Evolutionary conservation across 2,888 invertebrate species (phyloP).

Genomic region (Scaptomyza tumidula): DNA sequence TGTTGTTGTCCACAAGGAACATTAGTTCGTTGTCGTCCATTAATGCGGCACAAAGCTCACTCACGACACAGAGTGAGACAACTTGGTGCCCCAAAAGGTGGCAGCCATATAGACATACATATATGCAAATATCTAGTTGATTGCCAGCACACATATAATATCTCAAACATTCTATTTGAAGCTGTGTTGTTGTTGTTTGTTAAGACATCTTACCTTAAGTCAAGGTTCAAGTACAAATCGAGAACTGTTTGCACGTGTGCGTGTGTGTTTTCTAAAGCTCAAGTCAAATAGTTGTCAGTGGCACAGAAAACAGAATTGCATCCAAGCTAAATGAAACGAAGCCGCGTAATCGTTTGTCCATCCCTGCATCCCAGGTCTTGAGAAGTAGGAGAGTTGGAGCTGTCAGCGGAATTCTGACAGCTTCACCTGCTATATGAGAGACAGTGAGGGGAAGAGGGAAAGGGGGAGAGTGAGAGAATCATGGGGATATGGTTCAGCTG

Average conservation of each 20-base stretch:
- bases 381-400: too few relatives aligned
- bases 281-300: slow-evolving; percentile 67
- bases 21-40: slow-evolving; percentile 71
- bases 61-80: slow-evolving; percentile 68
- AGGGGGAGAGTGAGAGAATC: not conserved
- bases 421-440: slow-evolving; percentile 2
- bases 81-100: slow-evolving; percentile 12
- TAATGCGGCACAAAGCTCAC: slow-evolving; percentile 63
- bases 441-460: not conserved
- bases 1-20: slow-evolving; percentile 34
- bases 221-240: too few relatives aligned
- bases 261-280: slow-evolving; percentile 42
- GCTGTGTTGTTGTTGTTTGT: slow-evolving; percentile 17
- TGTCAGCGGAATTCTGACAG: not conserved
- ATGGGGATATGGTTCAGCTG: slow-evolving; percentile 23
- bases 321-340: slow-evolving; percentile 67
- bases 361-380: too few relatives aligned
- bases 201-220: too few relatives aligned
- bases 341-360: slow-evolving; percentile 55
- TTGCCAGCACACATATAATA: slow-evolving; percentile 47
- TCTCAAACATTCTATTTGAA: slow-evolving; percentile 49
- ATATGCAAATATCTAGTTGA: slow-evolving; percentile 72
- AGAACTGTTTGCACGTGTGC: not conserved
- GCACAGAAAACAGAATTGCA: slow-evolving; percentile 17
- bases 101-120: slow-evolving; percentile 1